Evolutionary conservation across 2,888 invertebrate genomes (phyloP), one percentile per base, ranked within the genome.

Genomic region (Drosophila kokeensis): DNA sequence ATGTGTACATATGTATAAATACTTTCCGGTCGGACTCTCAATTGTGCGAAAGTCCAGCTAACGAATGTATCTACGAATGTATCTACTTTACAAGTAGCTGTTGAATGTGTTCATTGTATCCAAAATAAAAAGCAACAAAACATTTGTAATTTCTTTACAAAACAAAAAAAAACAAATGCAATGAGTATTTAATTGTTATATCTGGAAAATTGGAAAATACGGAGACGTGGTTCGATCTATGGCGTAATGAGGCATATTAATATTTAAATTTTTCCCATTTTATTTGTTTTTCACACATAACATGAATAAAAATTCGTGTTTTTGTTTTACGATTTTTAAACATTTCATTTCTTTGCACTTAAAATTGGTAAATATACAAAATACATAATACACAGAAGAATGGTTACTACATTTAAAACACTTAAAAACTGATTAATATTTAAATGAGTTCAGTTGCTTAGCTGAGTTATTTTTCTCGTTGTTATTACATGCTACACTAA

Each of bases 111-210:
- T 80, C 82, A 80, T 49, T 73, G 63, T 81, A 79, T 29, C 48
- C 58, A 40, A 72, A 69, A 66, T 49, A 68, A 58, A 57, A 54
- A 68, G 13, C 49, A 59, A 40, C 24, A 24, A 62, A 74, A 66
- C 29, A 69, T 85, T 83, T 83, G 83, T 88, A 88, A 88, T 78
- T 55, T 87, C 81, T 82, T 79, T 75, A 77, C 70, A 71, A 86
- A 71, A n/a, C 29, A 2, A 38, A 13, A n/a, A 18, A 30, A 11
- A n/a, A 21, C n/a, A 53, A 53, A 34, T 24, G 4, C 34, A 15
- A 24, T 10, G 27, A 27, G 18, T 18, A 24, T 24, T 45, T 21
- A 11, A 7, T 45, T 24, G 45, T 24, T 45, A 24, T 45, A 45
- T 45, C 15, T 45, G 24, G 15, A 24, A 24, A 45, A 45, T 4